Evolutionary conservation across 2,888 invertebrate genomes (phyloP), one percentile per base, ranked within the genome.

Genomic region (Megamerina dolium): DNA sequence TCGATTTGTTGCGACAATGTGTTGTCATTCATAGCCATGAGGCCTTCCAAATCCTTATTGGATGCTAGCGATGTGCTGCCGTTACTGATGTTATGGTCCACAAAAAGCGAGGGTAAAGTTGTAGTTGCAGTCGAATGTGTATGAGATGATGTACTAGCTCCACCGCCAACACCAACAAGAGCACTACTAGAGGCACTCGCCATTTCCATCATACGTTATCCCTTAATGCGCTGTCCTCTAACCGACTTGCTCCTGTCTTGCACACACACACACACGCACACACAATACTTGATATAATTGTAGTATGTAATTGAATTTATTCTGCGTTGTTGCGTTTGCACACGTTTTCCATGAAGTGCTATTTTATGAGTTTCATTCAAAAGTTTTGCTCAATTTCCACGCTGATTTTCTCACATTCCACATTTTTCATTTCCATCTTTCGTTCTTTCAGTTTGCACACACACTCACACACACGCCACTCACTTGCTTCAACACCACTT

Each of bases 1-100:
- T 70, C 69, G 66, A 69, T 71, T 64, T 69, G 69, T 63, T 71
- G 69, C 52, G 69, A 69, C 55, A 69, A 56, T 52, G 71, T 65
- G 55, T 59, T 67, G 59, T 69, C 71, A 50, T 66, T 68, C 55
- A 71, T 66, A 54, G 70, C 61, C 53, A 66, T 68, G 45, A 70
- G 55, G 46, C 61, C 64, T 49, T 70, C 69, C 53, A 68, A 57
- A 49, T 69, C 70, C 53, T 53, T 53, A 21, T 49, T 35, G 37
- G 48, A n/a, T 31, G 37, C n/a, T 18, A 21, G 14, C 9, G 21
- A 5, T n/a, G 40, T 27, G 47, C 35, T 41, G 49, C 50, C 43
- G 50, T 35, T 38, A 48, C 52, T 46, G 48, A 26, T 50, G 37
- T 52, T 53, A 50, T 50, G 50, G 45, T 52, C 51, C 37, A 53